phyloP scores from a whole-genome alignment of 2,888 invertebrate species.

The Nymphalis c-album region DNA sequence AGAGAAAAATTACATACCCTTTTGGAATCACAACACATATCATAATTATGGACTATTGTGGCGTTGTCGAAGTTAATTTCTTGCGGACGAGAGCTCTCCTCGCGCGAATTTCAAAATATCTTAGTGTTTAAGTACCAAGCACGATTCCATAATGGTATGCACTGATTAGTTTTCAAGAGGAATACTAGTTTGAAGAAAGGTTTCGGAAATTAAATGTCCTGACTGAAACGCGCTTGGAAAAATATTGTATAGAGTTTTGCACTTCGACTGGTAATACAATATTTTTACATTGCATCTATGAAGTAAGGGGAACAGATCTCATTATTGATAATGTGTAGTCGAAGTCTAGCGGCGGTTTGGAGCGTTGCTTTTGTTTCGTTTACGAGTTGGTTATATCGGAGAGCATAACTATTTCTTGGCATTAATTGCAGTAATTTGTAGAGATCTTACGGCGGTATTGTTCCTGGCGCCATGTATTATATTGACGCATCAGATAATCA shows the following conservation, averaged over 20 bases:
- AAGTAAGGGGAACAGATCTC: slow-evolving; percentile 13
- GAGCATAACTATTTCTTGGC: slow-evolving; percentile 48
- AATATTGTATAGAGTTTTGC: slow-evolving; percentile 21
- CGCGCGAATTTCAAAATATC: slow-evolving; percentile 63
- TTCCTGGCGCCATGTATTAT: slow-evolving; percentile 46
- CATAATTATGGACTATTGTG: slow-evolving; percentile 82
- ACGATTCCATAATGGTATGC: slow-evolving; percentile 64
- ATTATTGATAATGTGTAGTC: slow-evolving; percentile 22
- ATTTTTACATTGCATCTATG: slow-evolving; percentile 12
- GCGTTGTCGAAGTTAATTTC: slow-evolving; percentile 72
- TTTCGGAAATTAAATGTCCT: slow-evolving; percentile 55
- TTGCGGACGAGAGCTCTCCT: slow-evolving; percentile 60
- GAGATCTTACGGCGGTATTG: slow-evolving; percentile 61
- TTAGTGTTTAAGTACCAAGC: slow-evolving; percentile 59
- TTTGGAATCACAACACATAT: slow-evolving; percentile 78
- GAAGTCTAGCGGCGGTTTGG: slow-evolving; percentile 14
- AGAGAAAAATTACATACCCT: slow-evolving; percentile 74
- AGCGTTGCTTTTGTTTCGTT: slow-evolving; percentile 15
- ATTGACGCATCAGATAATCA: slow-evolving; percentile 61
- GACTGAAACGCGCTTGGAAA: slow-evolving; percentile 46
- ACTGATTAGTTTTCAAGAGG: slow-evolving; percentile 75
- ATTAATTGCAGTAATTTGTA: slow-evolving; percentile 70
- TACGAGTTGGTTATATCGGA: slow-evolving; percentile 20
- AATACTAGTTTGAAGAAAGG: slow-evolving; percentile 73
- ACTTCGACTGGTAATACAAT: slow-evolving; percentile 2